A percentile compares a stretch with the other conserved stretches of the same genome.
Conservation (phyloP, 2,113 vertebrate genomes). For the Misgurnus mizolepis region DNA sequence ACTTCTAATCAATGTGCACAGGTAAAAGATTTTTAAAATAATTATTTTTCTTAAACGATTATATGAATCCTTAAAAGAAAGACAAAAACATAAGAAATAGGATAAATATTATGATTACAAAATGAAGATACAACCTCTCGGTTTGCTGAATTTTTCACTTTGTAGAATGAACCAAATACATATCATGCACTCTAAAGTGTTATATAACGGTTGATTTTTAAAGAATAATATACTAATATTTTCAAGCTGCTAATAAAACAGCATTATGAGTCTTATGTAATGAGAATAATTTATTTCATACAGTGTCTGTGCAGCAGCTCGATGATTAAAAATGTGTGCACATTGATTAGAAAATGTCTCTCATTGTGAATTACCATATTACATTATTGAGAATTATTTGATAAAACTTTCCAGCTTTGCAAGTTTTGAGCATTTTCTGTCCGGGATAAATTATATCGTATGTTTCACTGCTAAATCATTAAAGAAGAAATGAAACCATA, state of each 20-base stretch:
- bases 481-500: not conserved
- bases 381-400: not conserved
- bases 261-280: not conserved
- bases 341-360: conserved; percentile 23
- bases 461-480: not conserved
- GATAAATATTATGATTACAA: conserved; percentile 5
- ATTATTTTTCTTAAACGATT: conserved; percentile 20
- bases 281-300: not conserved
- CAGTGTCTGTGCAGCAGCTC: conserved; percentile 30
- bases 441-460: conserved; percentile 2
- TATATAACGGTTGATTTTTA: conserved; percentile 25
- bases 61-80: conserved; percentile 27
- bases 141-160: conserved; percentile 33
- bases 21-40: conserved; percentile 17
- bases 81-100: conserved; percentile 23
- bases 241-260: conserved; percentile 8
- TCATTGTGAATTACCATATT: conserved; percentile 3
- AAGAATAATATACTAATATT: not conserved
- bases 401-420: conserved; percentile 19
- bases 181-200: conserved; percentile 22
- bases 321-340: conserved; percentile 18
- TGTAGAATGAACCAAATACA: conserved; percentile 28
- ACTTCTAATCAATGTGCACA: conserved; percentile 39
- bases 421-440: not conserved
- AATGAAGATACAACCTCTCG: not conserved